phyloP scores from a whole-genome alignment of 2,113 vertebrate species.

The Aphyosemion australe region DNA sequence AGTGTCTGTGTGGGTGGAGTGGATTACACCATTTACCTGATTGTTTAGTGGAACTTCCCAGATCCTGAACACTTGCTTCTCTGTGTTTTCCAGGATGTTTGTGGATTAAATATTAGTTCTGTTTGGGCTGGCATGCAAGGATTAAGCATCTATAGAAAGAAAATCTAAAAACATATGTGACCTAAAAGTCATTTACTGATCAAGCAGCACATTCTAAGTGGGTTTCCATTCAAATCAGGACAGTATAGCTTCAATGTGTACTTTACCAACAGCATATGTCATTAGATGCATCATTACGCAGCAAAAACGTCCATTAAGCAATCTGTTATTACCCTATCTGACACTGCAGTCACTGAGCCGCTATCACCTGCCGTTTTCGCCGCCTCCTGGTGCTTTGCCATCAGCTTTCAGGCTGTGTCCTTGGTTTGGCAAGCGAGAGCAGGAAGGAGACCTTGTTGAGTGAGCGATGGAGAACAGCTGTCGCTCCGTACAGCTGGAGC shows the following conservation, averaged over 20 bases:
- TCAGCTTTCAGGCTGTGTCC: constrained; percentile 41
- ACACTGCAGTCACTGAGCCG: background rate
- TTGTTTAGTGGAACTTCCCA: too few species aligned
- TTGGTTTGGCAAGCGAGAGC: constrained; percentile 18
- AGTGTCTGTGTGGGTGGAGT: background rate
- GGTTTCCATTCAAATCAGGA: background rate
- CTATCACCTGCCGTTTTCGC: too few species aligned
- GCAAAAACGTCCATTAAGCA: constrained; percentile 37
- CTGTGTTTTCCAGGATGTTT: background rate
- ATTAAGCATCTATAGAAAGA: constrained; percentile 2
- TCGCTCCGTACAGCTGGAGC: too few species aligned
- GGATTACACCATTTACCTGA: constrained; percentile 37
- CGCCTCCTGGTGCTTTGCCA: background rate
- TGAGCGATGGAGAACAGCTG: too few species aligned
- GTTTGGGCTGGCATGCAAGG: too few species aligned
- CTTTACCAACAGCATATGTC: background rate
- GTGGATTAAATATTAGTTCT: too few species aligned
- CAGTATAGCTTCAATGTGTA: constrained; percentile 3
- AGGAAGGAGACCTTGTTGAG: too few species aligned
- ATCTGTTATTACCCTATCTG: constrained; percentile 45
- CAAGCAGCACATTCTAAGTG: constrained; percentile 33
- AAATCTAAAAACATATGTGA: constrained; percentile 13
- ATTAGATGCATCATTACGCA: constrained; percentile 46
- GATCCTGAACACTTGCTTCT: too few species aligned
- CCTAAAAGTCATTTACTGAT: constrained; percentile 32